Evolutionary conservation across 2,888 invertebrate species (phyloP).

Genomic region (Drosophila meridiana): DNA sequence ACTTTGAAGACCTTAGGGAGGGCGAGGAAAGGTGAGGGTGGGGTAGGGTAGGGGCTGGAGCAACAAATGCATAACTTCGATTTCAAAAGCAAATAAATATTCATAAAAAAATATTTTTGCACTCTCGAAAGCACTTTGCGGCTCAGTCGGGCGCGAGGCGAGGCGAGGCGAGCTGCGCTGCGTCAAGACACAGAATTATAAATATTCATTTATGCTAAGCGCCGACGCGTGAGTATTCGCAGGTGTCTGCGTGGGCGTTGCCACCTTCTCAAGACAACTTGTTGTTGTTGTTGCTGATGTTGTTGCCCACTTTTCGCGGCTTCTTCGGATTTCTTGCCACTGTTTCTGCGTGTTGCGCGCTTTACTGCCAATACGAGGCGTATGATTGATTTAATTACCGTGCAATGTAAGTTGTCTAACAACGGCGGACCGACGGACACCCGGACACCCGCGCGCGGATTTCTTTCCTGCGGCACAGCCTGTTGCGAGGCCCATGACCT

Average conservation of each 20-base stretch:
- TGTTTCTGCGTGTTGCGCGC: constrained; percentile 41
- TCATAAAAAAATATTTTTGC: constrained; percentile 74
- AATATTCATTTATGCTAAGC: constrained; percentile 80
- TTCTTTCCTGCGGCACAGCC: constrained; percentile 3
- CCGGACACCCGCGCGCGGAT: background rate
- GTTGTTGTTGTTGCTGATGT: constrained; percentile 29
- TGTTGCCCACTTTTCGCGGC: constrained; percentile 6
- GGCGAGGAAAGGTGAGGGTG: rapidly evolving
- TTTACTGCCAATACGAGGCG: constrained; percentile 58
- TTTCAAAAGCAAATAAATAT: constrained; percentile 79
- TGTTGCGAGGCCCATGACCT: constrained; percentile 18
- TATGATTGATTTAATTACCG: constrained; percentile 77
- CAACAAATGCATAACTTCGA: constrained; percentile 78
- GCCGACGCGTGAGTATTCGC: constrained; percentile 59
- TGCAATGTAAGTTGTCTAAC: constrained; percentile 56
- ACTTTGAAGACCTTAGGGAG: constrained; percentile 57
- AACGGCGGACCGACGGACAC: background rate
- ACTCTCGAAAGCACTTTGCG: constrained; percentile 71
- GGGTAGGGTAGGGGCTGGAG: background rate
- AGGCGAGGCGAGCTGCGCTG: background rate
- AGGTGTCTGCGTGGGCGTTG: constrained; percentile 64
- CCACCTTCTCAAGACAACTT: constrained; percentile 17
- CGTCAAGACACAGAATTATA: constrained; percentile 71
- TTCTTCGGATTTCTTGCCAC: background rate
- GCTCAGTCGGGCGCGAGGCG: constrained; percentile 32